A percentile compares a stretch with the other conserved stretches of the same genome.
Conservation (phyloP, 2,888 invertebrate genomes). For the Philereme vetulata region DNA sequence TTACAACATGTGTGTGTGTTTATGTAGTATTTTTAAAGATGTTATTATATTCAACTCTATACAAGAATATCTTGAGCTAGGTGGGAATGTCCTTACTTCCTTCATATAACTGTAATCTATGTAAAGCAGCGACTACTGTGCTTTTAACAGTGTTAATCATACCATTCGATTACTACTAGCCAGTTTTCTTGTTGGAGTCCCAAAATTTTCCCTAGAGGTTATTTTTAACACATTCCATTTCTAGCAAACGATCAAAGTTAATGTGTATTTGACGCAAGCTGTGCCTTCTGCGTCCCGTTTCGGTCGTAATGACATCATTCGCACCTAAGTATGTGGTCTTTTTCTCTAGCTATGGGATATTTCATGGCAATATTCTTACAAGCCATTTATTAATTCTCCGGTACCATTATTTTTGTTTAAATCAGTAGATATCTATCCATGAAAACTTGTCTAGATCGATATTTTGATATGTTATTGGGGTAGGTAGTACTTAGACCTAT, state of each 20-base stretch:
- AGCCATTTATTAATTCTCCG: background rate
- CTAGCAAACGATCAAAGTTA: conserved; percentile 11
- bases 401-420: too few relatives aligned
- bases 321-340: conserved; percentile 10
- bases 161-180: background rate
- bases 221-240: conserved; percentile 16
- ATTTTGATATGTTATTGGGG: too few relatives aligned
- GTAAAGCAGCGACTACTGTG: background rate
- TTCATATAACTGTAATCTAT: background rate
- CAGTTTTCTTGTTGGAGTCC: background rate
- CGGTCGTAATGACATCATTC: conserved; percentile 15
- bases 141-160: background rate
- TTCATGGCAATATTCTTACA: conserved; percentile 14
- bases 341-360: conserved; percentile 10
- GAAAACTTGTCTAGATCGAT: too few relatives aligned
- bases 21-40: background rate
- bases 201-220: background rate
- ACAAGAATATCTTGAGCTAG: background rate
- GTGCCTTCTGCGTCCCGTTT: conserved; percentile 19
- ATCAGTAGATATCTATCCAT: too few relatives aligned
- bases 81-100: background rate
- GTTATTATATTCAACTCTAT: background rate
- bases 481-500: too few relatives aligned
- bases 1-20: background rate
- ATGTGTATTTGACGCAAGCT: conserved; percentile 21